Base-by-base conservation (phyloP, 30 jellyfish, hydroid and myxozoan species). In the Turritopsis dohrnii region DNA sequence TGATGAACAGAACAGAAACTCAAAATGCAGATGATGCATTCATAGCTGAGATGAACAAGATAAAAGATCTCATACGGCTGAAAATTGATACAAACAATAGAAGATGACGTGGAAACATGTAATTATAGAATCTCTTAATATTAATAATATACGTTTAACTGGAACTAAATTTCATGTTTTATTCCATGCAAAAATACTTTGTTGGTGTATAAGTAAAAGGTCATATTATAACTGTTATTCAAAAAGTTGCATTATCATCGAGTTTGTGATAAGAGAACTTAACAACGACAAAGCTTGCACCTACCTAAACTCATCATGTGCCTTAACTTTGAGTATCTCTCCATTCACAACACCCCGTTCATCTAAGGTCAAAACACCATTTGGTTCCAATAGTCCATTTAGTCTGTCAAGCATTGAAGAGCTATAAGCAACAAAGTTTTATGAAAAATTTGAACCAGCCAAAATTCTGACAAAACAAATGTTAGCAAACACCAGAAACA, bases 341-440 rank as follows among this genome's bases (percentile, higher is more conserved):
- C 94, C 95, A 73, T 93, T 84, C 29, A 73, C 88, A 0, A 86
- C 99, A 5, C 97, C 99, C 54, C 96, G 74, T 71, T 94, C 97
- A 72, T 94, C 99, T 52, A 94, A 71, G 28, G 84, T 86, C 66
- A 94, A 81, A 22, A 86, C 97, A 18, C 99, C 99, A 28, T 83
- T 83, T 1, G 99, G 99, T 60, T 95, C 99, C 18, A 95, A 90
- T 25, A 95, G 81, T 52, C 95, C 97, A 79, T 95, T 95, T 52
- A 95, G 83, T 19, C 99, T 91, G 86, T 95, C 99, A 75, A 95
- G 79, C 30, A 95, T 93, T 18, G 99, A 81, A 8, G 97, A 89
- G 84, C 99, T 95, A 69, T 19, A 85, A 54, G 21, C 21, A 75
- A 3, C n/a, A n/a, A n/a, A n/a, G n/a, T n/a, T n/a, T n/a, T n/a